A percentile compares a stretch with the other conserved stretches of the same genome.
These are phyloP conservation scores for Etheostoma perlongum DNA, from an alignment of 2,797 vertebrate species.

Conservation along the genomic window DNA sequence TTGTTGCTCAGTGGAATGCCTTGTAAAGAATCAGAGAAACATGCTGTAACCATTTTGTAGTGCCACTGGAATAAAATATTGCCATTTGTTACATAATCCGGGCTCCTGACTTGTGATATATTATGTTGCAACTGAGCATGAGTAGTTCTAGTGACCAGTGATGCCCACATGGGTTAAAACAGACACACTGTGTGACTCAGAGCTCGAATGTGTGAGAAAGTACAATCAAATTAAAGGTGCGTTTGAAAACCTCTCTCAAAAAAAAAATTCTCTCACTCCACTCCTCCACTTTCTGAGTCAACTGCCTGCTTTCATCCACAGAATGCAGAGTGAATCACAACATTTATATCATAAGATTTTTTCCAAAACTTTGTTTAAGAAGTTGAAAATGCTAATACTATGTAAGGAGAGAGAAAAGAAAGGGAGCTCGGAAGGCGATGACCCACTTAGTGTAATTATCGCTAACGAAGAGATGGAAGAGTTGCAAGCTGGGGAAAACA, in stretches of 20 bases:
- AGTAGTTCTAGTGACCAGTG: slow-evolving; percentile 49
- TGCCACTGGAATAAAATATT: slow-evolving; percentile 44
- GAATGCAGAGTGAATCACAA: slow-evolving; percentile 72
- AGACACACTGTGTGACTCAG: slow-evolving; percentile 51
- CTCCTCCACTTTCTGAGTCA: slow-evolving; percentile 81
- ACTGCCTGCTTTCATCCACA: slow-evolving; percentile 64
- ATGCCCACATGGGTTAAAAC: slow-evolving; percentile 45
- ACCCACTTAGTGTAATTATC: slow-evolving; percentile 85
- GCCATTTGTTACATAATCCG: slow-evolving; percentile 61
- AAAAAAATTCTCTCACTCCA: slow-evolving; percentile 63
- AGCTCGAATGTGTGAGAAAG: slow-evolving; percentile 50
- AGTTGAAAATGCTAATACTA: slow-evolving; percentile 76
- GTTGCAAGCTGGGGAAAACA: slow-evolving; percentile 80
- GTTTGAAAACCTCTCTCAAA: slow-evolving; percentile 59
- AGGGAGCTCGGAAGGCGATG: slow-evolving; percentile 70
- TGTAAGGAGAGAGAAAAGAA: slow-evolving; percentile 56
- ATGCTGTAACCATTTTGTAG: slow-evolving; percentile 24
- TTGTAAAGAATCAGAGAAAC: slow-evolving; percentile 33
- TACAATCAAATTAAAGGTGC: slow-evolving; percentile 68
- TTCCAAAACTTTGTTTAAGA: slow-evolving; percentile 79
- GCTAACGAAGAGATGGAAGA: slow-evolving; percentile 80
- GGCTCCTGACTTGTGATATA: slow-evolving; percentile 41
- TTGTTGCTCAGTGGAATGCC: slow-evolving; percentile 33
- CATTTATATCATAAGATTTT: slow-evolving; percentile 70
- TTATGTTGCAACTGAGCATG: slow-evolving; percentile 33